These are phyloP conservation scores for Phymorhynchus buccinoides DNA, from an alignment of 1,140 invertebrate genomes.

Conservation along the genomic window DNA sequence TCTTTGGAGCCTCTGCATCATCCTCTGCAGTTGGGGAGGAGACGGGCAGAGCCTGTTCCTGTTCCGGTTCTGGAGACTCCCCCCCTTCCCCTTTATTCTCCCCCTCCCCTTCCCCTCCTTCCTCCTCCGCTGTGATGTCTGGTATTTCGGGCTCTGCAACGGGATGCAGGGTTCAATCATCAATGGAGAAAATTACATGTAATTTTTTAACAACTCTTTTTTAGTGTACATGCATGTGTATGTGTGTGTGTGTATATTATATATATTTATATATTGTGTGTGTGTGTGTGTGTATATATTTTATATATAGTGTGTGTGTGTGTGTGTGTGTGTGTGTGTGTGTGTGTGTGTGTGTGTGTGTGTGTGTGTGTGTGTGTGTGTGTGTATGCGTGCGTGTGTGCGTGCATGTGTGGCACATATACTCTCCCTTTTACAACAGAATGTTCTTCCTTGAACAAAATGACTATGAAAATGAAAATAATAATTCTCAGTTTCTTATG, in stretches of 20 bases:
- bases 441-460: no score
- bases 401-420: no score
- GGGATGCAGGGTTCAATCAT: not conserved
- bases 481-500: no score
- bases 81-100: constrained; percentile 46
- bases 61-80: constrained; percentile 55
- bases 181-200: not conserved
- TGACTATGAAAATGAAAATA: no score
- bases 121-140: constrained; percentile 68
- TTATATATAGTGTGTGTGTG: not conserved
- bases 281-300: not conserved
- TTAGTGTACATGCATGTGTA: not conserved
- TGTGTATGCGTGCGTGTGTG: not conserved
- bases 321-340: not conserved
- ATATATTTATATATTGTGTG: no score
- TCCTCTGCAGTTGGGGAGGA: constrained; percentile 53
- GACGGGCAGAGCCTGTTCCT: constrained; percentile 60
- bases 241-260: no score
- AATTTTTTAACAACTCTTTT: not conserved
- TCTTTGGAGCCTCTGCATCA: constrained; percentile 19
- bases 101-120: constrained; percentile 55
- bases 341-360: constrained; percentile 11
- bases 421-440: no score
- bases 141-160: constrained; percentile 71
- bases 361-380: not conserved